Conservation (phyloP, 2,113 vertebrate species). For the Hydrochoerus hydrochaeris region DNA sequence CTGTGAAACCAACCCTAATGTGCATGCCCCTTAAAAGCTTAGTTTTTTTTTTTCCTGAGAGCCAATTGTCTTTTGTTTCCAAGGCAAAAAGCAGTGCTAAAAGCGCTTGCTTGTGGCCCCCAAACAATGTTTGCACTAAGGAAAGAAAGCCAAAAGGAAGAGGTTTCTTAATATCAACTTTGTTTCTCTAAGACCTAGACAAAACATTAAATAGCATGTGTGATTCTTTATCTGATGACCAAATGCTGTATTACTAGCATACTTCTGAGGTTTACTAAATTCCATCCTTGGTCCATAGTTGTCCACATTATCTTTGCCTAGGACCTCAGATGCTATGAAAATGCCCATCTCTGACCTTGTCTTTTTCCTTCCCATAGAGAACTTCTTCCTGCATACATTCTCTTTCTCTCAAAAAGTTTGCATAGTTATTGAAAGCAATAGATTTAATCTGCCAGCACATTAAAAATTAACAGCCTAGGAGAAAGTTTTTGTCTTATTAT, state of each 20-base stretch:
- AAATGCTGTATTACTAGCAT: not conserved
- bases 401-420: constrained; percentile 62
- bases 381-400: constrained; percentile 50
- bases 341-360: not conserved
- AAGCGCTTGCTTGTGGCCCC: not conserved
- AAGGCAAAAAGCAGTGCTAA: constrained; percentile 31
- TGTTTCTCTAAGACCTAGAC: constrained; percentile 13
- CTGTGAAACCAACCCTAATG: not conserved
- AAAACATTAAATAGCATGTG: not conserved
- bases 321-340: not conserved
- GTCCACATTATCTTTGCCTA: not conserved
- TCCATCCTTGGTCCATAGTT: not conserved
- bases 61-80: constrained; percentile 29
- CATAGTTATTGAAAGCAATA: constrained; percentile 72
- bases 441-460: constrained; percentile 72
- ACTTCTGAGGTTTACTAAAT: not conserved
- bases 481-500: constrained; percentile 72
- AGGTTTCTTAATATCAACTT: not conserved
- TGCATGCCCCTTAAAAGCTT: constrained; percentile 16
- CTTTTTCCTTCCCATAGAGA: constrained; percentile 14
- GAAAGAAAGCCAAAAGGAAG: not conserved
- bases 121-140: not conserved
- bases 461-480: constrained; percentile 72
- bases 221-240: not conserved
- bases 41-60: not conserved